Conservation (phyloP, 2,113 vertebrate species). For the Podocnemis expansa region DNA sequence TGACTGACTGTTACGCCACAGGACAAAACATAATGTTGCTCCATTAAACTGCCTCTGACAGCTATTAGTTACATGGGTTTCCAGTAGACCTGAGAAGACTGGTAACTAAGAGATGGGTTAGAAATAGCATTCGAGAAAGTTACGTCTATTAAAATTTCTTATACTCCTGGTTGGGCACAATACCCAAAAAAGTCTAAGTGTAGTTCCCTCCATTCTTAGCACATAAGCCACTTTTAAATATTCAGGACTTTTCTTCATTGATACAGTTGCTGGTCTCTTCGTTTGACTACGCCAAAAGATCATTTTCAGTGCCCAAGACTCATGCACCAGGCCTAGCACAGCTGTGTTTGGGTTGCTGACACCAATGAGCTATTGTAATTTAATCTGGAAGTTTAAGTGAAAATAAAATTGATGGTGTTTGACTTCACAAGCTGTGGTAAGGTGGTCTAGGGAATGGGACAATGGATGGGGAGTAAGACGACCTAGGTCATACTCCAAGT, state of each 20-base stretch:
- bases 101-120: not conserved
- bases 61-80: not conserved
- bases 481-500: not conserved
- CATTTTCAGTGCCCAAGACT: not conserved
- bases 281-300: not conserved
- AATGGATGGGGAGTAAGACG: not conserved
- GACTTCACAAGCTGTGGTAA: not conserved
- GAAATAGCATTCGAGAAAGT: not conserved
- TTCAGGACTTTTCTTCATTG: not conserved
- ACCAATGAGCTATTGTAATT: no score
- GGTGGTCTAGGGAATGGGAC: not conserved
- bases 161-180: not conserved
- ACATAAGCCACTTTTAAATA: fast-evolving
- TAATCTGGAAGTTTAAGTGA: not conserved
- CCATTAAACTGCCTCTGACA: not conserved
- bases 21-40: not conserved
- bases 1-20: not conserved
- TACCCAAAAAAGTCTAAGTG: not conserved
- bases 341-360: not conserved
- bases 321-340: not conserved
- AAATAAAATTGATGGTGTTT: not conserved
- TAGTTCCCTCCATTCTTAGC: no score
- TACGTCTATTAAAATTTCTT: not conserved
- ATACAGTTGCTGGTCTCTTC: not conserved
- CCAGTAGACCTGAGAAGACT: not conserved